phyloP scores from a whole-genome alignment of 92 coral and sea anemone genomes.

The Chrysogorgia sp. region DNA sequence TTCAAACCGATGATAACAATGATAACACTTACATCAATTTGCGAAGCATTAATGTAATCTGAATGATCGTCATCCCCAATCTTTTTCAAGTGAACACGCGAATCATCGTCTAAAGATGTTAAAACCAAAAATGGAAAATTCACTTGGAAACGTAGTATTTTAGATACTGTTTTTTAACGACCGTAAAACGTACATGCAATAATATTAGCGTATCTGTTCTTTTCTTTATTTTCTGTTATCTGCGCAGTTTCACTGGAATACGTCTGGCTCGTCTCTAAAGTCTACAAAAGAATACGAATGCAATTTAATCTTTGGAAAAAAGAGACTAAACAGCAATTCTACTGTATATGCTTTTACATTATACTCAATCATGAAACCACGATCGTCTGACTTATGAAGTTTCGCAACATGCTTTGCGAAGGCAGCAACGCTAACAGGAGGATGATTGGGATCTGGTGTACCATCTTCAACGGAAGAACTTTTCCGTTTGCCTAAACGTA shows the following conservation, averaged over 20 bases:
- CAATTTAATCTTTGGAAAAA: neutral
- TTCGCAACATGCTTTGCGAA: constrained; percentile 93
- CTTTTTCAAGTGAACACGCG: constrained; percentile 74
- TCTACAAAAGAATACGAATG: constrained; percentile 50
- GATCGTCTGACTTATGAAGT: constrained; percentile 95
- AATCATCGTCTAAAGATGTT: constrained; percentile 76
- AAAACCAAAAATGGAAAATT: neutral
- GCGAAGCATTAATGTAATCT: constrained; percentile 88
- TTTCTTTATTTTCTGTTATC: constrained; percentile 74
- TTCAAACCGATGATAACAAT: neutral
- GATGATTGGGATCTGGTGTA: constrained; percentile 83
- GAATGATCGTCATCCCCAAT: constrained; percentile 67
- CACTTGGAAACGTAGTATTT: neutral
- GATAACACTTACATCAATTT: constrained; percentile 75
- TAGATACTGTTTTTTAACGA: neutral
- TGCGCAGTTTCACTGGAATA: constrained; percentile 72
- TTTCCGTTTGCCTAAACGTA: constrained; percentile 63
- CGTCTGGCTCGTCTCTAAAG: constrained; percentile 90
- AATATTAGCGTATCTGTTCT: constrained; percentile 98
- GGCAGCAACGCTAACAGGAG: constrained; percentile 75
- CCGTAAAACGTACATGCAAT: constrained; percentile 78
- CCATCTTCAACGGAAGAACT: constrained; percentile 79
- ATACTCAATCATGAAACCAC: constrained; percentile 98
- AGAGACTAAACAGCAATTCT: neutral
- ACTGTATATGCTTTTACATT: constrained; percentile 58